These are phyloP conservation scores for Channallabes apus DNA, from an alignment of 2,797 vertebrate species.

Conservation along the genomic window DNA sequence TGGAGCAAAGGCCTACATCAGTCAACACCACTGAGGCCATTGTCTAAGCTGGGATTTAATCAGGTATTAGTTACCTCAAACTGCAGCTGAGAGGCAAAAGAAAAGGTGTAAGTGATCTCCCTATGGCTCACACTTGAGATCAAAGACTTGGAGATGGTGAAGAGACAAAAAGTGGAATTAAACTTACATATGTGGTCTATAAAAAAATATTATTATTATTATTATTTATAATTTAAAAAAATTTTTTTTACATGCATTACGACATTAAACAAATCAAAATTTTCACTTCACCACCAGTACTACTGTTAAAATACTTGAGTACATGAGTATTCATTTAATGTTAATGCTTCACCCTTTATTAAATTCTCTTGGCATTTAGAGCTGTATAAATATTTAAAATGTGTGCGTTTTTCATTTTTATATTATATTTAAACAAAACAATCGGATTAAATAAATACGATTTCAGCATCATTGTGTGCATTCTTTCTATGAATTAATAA, in stretches of 20 bases:
- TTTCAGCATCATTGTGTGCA: background rate
- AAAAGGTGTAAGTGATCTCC: conserved; percentile 72
- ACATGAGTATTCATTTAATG: background rate
- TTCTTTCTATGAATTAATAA: background rate
- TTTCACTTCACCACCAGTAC: background rate
- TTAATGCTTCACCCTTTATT: background rate
- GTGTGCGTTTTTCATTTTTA: background rate
- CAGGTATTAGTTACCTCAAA: conserved; percentile 88
- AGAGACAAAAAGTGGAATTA: conserved; percentile 40
- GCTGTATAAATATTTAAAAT: background rate
- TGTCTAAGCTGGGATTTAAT: conserved; percentile 88
- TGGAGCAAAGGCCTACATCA: conserved; percentile 88
- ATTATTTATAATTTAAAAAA: no score
- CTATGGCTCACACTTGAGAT: conserved; percentile 64
- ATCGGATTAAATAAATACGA: background rate
- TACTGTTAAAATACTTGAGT: background rate
- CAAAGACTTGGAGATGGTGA: conserved; percentile 47
- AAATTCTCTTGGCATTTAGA: background rate
- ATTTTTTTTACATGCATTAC: background rate
- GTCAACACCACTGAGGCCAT: conserved; percentile 87
- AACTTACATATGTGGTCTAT: conserved; percentile 25
- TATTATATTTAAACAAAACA: background rate
- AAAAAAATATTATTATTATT: background rate
- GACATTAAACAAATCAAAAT: background rate
- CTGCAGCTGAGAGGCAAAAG: conserved; percentile 73